phyloP scores from a whole-genome alignment of 2,888 invertebrate genomes.

The Conus canariensis region DNA sequence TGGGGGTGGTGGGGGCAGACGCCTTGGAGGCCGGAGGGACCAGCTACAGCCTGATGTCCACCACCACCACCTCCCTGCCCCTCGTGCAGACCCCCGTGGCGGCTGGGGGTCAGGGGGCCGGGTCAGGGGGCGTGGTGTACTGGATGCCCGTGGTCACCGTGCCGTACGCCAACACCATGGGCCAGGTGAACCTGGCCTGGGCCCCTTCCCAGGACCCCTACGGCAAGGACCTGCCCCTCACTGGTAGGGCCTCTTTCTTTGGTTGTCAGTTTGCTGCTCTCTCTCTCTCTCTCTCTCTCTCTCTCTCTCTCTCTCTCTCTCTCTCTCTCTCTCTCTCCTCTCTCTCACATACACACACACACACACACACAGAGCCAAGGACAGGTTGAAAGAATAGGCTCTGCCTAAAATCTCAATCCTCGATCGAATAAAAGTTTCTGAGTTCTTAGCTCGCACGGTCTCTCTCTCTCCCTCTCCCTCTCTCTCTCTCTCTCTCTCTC shows the following conservation, averaged over 20 bases:
- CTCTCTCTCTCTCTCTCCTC: neutral
- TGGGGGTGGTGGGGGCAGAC: neutral
- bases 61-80: constrained; percentile 27
- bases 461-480: neutral
- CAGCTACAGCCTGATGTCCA: constrained; percentile 13
- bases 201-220: constrained; percentile 67
- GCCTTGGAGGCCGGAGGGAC: neutral
- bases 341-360: neutral
- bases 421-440: too few relatives aligned
- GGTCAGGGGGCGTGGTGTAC: constrained; percentile 40
- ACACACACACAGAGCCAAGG: too few relatives aligned
- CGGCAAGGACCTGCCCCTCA: constrained; percentile 70
- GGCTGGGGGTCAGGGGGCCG: neutral
- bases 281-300: neutral
- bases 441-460: too few relatives aligned
- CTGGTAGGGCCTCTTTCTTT: constrained; percentile 40
- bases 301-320: neutral
- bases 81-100: neutral
- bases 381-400: too few relatives aligned
- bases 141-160: constrained; percentile 60
- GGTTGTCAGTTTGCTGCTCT: neutral
- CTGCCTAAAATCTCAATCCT: too few relatives aligned
- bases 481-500: neutral
- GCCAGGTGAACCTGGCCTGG: constrained; percentile 70
- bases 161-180: constrained; percentile 63